Percentiles rank a stretch among this genome's conserved stretches.
Conservation (phyloP, 2,888 invertebrate species). For the Ormia ochracea region DNA sequence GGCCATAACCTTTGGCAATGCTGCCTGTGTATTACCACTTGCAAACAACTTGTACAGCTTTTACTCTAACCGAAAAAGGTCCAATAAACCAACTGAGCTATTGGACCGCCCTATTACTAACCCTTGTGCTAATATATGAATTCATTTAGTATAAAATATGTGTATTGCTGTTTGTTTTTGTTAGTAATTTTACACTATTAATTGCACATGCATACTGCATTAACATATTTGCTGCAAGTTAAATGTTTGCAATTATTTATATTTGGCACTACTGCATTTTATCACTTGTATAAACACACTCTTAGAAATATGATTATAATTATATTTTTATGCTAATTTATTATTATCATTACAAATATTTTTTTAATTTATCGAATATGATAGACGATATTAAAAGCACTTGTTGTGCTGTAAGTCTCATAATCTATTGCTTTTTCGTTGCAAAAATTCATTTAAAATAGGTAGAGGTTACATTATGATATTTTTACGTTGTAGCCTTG, state of each 20-base stretch:
- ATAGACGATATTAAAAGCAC: neutral
- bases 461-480: too few relatives aligned
- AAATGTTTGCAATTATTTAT: slow-evolving; percentile 6
- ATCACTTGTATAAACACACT: slow-evolving; percentile 10
- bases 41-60: too few relatives aligned
- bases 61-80: too few relatives aligned
- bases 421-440: neutral
- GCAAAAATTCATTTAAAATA: neutral
- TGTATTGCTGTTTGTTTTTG: neutral
- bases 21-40: too few relatives aligned
- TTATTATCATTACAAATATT: neutral
- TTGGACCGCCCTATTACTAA: neutral
- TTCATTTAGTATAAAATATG: neutral
- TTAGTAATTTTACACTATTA: neutral
- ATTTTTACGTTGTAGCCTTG: too few relatives aligned
- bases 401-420: neutral
- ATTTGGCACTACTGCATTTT: slow-evolving; percentile 16
- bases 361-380: neutral
- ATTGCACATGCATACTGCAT: neutral
- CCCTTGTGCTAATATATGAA: neutral
- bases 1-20: too few relatives aligned
- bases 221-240: slow-evolving; percentile 2
- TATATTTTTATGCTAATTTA: slow-evolving; percentile 26
- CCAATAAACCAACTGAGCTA: too few relatives aligned
- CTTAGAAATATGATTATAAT: slow-evolving; percentile 26